Evolutionary conservation across 2,888 invertebrate genomes (phyloP), one percentile per base, ranked within the genome.

Genomic region (Aspidiotus rigidus): DNA sequence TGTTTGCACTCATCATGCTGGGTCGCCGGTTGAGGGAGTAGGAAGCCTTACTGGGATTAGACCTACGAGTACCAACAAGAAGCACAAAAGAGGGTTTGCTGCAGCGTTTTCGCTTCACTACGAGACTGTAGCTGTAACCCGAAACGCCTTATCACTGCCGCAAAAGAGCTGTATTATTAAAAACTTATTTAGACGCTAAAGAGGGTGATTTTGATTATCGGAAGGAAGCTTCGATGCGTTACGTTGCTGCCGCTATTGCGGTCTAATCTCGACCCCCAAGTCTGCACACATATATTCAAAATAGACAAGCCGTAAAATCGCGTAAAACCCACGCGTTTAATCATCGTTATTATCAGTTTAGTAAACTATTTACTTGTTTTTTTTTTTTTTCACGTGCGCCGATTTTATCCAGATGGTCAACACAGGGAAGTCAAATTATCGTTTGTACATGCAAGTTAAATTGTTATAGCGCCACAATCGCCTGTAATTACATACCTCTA

Each of bases 1-100:
- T 66, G 66, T 66, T 66, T 66, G 66, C 66, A 57, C 66, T 66
- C 66, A 66, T 66, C 66, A 66, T 57, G 66, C 66, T 66, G 66
- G 15, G 64, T 56, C 55, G 66, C 66, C 57, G 66, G 66, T 66
- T 66, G 42, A 66, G 66, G 66, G 66, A 56, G 57, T 40, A 66
- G 57, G 66, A 66, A 66, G 66, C 66, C 66, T 57, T 66, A 66
- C 66, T 17, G 66, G 66, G 57, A 66, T 66, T 66, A 59, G 49
- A 11, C 11, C 49, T 11, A 49, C 49, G 49, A 49, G 49, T 49
- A 63, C 28, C 28, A 28, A 28, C 56, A 57, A 66, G 66, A 57
- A 66, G 66, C 57, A 57, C 57, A 64, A 15, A 56, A 39, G 39
- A 56, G 64, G 40, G 40, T 57, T 56, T 9, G 59, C 17, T 16